A percentile compares a stretch with the other conserved stretches of the same genome.
These are phyloP conservation scores for Axis porcinus DNA, from an alignment of 2,113 vertebrate species.

Conservation along the genomic window DNA sequence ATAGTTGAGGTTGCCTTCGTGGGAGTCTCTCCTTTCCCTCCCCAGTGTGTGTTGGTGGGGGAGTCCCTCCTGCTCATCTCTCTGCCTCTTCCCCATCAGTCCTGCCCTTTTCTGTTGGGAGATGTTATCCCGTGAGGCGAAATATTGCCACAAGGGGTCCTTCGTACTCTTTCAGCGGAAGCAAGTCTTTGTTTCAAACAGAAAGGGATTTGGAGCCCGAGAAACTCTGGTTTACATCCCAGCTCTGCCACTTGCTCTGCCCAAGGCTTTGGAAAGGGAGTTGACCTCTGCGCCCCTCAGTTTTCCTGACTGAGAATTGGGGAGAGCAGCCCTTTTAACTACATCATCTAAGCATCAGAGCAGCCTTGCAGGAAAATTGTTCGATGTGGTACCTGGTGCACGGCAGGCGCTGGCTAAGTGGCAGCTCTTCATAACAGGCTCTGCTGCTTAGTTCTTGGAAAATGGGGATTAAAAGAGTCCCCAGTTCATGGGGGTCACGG, in stretches of 20 bases:
- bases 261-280: neutral
- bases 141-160: constrained; percentile 44
- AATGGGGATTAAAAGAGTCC: accelerated
- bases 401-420: accelerated
- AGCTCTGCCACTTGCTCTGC: neutral
- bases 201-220: accelerated
- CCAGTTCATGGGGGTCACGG: accelerated
- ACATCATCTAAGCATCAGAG: accelerated
- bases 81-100: no score
- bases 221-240: neutral
- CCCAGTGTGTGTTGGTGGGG: accelerated
- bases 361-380: neutral
- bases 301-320: neutral
- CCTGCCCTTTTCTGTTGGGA: neutral
- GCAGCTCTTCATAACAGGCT: accelerated
- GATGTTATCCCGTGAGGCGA: accelerated
- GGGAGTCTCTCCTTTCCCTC: neutral
- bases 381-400: accelerated
- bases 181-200: accelerated
- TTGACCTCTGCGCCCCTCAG: neutral
- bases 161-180: neutral
- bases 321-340: neutral
- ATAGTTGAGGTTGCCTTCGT: neutral
- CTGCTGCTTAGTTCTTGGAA: neutral
- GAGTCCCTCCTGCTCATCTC: neutral